Base-by-base conservation (phyloP, 53 echinoderm and acorn worm species). In the Stichopus horrens region DNA sequence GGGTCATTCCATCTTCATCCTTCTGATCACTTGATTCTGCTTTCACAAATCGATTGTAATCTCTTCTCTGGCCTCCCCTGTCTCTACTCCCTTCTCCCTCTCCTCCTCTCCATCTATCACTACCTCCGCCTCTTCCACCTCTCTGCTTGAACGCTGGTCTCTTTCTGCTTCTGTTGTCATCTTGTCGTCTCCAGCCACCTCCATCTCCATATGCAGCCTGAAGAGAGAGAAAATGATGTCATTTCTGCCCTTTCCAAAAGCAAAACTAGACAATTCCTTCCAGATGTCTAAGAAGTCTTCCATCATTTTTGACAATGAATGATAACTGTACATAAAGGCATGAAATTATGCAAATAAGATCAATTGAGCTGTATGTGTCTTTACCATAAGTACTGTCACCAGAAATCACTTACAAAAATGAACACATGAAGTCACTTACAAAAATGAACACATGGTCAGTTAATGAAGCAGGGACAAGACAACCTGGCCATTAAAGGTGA, bases 11-110 rank as follows among this genome's bases (percentile, higher is more conserved):
- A 55, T 79, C 54, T 4, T 7, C 13, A 5, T 79, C 79, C 53
- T 79, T 79, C 5, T n/a, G 16, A 5, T 53, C 52, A 54, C 79
- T 55, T 5, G 65, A 83, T 60, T 37, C 83, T 83, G 55, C 83
- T 58, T 83, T 83, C 23, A 83, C 83, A 60, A 83, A 83, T 57
- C 20, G 10, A 19, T 37, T 83, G 83, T 83, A 83, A n/a, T 83
- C 55, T 21, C 37, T 21, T 22, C 22, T 83, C 83, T 57, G 23
- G 0, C 57, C 59, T 22, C 83, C 83, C 65, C 37, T 14, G n/a
- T 20, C 79, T 18, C 52, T 9, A 5, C 79, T 53, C 54, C 79
- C 52, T 53, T 37, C 13, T 37, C 13, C 77, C 52, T 51, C 7
- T 5, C 55, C 79, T 18, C 55, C 55, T 7, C 55, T 53, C 56